Evolutionary conservation across 2,888 invertebrate species (phyloP).

Genomic region (Onchidella celtica): DNA sequence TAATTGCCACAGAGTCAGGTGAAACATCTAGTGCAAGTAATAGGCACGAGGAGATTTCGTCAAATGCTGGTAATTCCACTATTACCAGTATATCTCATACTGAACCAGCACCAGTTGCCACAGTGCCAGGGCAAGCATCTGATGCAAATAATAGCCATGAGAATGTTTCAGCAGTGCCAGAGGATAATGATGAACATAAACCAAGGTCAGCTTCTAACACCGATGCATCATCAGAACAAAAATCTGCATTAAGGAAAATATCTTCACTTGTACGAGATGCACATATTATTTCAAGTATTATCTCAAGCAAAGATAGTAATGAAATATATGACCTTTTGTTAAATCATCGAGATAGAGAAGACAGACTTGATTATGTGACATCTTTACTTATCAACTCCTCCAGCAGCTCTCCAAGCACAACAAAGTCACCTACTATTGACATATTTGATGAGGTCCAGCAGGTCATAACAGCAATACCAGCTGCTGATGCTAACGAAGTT

Average conservation of each 20-base stretch:
- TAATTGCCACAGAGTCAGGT: too few relatives aligned
- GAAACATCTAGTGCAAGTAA: too few relatives aligned
- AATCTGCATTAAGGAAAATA: constrained; percentile 53
- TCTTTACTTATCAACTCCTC: constrained; percentile 61
- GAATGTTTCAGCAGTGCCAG: too few relatives aligned
- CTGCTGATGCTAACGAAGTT: constrained; percentile 55
- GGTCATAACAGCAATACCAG: constrained; percentile 49
- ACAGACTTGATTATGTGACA: constrained; percentile 67
- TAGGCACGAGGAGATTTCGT: too few relatives aligned
- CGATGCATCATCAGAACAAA: neutral
- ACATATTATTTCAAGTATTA: constrained; percentile 57
- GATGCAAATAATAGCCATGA: too few relatives aligned
- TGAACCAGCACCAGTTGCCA: too few relatives aligned
- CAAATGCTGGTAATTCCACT: too few relatives aligned
- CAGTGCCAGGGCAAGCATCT: too few relatives aligned
- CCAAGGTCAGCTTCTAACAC: neutral
- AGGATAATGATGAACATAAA: neutral
- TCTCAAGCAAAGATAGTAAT: constrained; percentile 58
- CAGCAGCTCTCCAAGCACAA: neutral
- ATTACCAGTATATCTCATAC: too few relatives aligned
- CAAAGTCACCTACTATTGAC: constrained; percentile 23
- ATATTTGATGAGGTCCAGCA: constrained; percentile 52
- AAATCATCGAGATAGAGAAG: constrained; percentile 56
- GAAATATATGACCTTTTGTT: constrained; percentile 62
- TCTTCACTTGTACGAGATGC: constrained; percentile 67